Evolutionary conservation across 2,888 invertebrate genomes (phyloP), one percentile per base, ranked within the genome.

Genomic region (Litoditis marina): DNA sequence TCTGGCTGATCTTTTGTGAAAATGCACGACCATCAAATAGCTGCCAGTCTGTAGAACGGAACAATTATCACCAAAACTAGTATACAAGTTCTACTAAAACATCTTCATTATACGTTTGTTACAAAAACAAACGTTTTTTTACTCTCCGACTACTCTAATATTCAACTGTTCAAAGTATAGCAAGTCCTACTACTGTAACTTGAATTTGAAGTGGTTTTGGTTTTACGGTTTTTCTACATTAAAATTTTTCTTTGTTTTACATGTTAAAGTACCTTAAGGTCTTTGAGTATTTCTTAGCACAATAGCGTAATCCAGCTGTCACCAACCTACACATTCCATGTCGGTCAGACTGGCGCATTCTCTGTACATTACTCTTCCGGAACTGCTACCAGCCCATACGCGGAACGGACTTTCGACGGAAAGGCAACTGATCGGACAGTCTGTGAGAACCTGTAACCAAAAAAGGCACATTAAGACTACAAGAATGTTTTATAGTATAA

Each of bases 171-270:
- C n/a, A n/a, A n/a, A n/a, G n/a, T n/a, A n/a, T n/a, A n/a, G 44
- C 51, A 27, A 51, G 74, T 31, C 62, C 69, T 53, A 70, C 60
- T 53, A 68, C 75, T 61, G 74, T 76, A 28, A 79, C 90, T 89
- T 84, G 88, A 88, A 84, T 90, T 78, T 90, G 90, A 87, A 90
- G 90, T 1, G 89, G 89, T 79, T 90, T 89, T 84, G 88, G 88
- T 0, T 88, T 90, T 22, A 88, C 88, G 84, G 89, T 89, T 11
- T 51, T 77, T 88, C 89, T 0, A 90, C 90, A 0, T 80, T 90
- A 85, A 89, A 88, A n/a, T 89, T 90, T 85, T 90, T 90, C 83
- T 90, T 89, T 82, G 87, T 89, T 0, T 87, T 91, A 51, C 89
- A 90, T 82, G 90, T 90, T 85, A 78, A 90, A 67, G 56, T 90